Conservation (phyloP, 2,888 invertebrate species). For the Diarsia dahlii region DNA sequence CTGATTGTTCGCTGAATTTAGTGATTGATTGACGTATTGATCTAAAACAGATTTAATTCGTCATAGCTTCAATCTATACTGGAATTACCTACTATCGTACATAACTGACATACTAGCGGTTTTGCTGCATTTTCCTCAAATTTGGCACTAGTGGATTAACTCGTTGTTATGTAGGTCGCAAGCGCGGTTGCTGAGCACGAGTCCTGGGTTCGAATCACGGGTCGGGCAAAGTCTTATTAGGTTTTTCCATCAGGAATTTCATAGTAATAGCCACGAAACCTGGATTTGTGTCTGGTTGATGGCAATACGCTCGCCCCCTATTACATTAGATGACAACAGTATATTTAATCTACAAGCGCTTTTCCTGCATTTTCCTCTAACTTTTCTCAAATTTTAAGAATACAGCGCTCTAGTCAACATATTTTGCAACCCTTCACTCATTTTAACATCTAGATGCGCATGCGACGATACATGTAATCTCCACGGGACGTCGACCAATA, state of each 20-base stretch:
- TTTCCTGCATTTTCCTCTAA: too few species aligned
- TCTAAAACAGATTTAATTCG: conserved; percentile 1
- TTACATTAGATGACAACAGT: too few species aligned
- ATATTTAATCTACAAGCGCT: too few species aligned
- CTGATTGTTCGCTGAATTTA: conserved; percentile 14
- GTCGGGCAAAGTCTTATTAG: too few species aligned
- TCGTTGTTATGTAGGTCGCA: too few species aligned
- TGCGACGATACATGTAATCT: neutral
- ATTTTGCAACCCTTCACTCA: neutral
- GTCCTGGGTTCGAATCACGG: too few species aligned
- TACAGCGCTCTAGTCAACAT: neutral
- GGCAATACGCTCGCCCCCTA: too few species aligned
- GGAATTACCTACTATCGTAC: neutral
- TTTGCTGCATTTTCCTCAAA: neutral
- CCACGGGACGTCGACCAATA: neutral
- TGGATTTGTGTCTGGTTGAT: too few species aligned
- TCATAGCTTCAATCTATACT: neutral
- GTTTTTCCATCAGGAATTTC: too few species aligned
- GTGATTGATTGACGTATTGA: conserved; percentile 2
- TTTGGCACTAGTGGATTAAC: neutral
- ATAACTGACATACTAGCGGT: neutral
- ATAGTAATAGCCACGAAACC: too few species aligned
- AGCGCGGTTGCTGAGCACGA: too few species aligned
- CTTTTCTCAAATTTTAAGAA: too few species aligned
- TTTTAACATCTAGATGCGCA: neutral